Base-by-base conservation (phyloP, 2,888 invertebrate species). In the Scaptomyza cyrtandrae region DNA sequence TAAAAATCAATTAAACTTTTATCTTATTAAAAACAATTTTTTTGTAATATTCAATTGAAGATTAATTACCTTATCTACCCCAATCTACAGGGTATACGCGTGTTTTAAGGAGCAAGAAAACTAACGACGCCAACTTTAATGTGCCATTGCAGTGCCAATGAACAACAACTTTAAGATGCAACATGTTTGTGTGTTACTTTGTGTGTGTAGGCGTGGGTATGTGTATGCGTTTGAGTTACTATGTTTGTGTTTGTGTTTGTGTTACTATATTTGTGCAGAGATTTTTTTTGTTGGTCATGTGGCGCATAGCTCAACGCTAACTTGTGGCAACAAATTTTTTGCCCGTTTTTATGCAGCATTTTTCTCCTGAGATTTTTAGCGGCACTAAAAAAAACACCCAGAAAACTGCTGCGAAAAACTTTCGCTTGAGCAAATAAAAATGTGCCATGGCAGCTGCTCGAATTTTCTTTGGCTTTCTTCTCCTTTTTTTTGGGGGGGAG, bases 221-320 rank as follows among this genome's bases (percentile, higher is more conserved):
- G 35, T 37, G 13, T 58, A 16, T 53, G 24, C 29, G 29, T 29
- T 27, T 59, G 33, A 16, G 41, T 27, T 19, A 19, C 3, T 44
- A 48, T 64, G 49, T 59, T 14, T 67, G 49, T 43, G 27, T 35
- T 16, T 33, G 19, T 39, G 49, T 39, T 10, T 57, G 24, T 58
- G 27, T 37, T 27, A 14, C 57, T 63, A 48, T 44, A 62, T 59
- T 63, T 60, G 50, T 66, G 85, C 72, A 59, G 68, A 76, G 82
- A 82, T 82, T 82, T 41, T 82, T 75, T 82, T 82, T 41, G 87
- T 75, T 81, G 78, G 82, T 71, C 86, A 71, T 61, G 74, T 55
- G 50, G 64, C 61, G 63, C 75, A 75, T 63, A 62, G 29, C 75
- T 78, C 79, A 53, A 60, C 79, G 76, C 58, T 46, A 78, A 79